Conservation (phyloP, 2,113 vertebrate genomes). For the Aspiorhynchus laticeps region DNA sequence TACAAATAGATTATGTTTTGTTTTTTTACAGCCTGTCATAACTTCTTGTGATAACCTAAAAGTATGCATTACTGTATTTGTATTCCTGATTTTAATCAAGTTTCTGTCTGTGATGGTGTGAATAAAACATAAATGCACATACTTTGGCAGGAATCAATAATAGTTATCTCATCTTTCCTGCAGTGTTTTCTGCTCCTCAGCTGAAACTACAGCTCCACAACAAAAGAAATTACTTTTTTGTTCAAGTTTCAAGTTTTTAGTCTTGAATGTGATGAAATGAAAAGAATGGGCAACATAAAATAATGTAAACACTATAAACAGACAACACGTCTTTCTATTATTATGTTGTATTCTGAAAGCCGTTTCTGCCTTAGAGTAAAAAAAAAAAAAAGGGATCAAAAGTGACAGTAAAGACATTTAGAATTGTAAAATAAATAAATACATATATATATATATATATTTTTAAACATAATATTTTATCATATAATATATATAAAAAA, state of each 20-base stretch:
- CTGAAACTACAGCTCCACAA: background rate
- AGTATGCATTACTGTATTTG: background rate
- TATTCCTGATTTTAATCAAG: background rate
- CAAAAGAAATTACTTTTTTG: background rate
- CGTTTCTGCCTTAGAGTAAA: background rate
- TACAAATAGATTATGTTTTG: too few relatives aligned
- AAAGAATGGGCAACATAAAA: background rate
- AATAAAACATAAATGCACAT: background rate
- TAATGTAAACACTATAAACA: background rate
- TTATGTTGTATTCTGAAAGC: background rate
- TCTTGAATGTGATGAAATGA: background rate
- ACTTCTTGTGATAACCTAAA: background rate
- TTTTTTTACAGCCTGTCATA: too few relatives aligned
- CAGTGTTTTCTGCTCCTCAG: background rate
- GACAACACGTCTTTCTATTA: background rate
- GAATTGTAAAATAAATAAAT: too few relatives aligned
- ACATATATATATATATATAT: background rate
- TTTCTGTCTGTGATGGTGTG: background rate
- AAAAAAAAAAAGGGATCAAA: too few relatives aligned
- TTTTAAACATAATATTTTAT: too few relatives aligned
- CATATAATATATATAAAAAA: too few relatives aligned
- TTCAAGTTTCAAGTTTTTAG: background rate
- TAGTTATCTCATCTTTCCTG: background rate
- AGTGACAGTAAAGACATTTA: too few relatives aligned
- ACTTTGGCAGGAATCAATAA: slow-evolving; percentile 13